Percentiles rank a stretch among this genome's conserved stretches.
Evolutionary conservation across 2,888 invertebrate species (phyloP).

Genomic region (Phytoseiulus persimilis): DNA sequence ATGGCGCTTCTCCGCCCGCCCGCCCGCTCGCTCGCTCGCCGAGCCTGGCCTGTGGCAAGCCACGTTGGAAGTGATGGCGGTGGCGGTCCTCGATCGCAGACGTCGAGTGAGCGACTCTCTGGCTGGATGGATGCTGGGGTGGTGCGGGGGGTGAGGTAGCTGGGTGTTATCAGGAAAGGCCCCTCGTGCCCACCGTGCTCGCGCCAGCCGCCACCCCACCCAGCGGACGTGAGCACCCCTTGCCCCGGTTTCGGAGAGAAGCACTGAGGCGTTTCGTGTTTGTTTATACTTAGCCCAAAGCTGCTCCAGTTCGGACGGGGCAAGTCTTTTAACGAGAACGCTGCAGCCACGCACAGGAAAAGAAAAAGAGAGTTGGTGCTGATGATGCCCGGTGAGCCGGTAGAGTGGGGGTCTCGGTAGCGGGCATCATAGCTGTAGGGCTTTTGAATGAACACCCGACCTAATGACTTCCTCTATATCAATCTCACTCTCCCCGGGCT

Average conservation of each 20-base stretch:
- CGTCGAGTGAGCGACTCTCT: neutral
- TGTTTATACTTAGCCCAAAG: conserved; percentile 5
- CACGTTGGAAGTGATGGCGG: neutral
- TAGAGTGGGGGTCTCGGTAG: neutral
- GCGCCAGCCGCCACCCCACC: neutral
- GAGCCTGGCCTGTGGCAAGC: too few species aligned
- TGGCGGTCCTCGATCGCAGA: conserved; percentile 5
- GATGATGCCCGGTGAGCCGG: neutral
- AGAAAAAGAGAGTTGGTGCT: neutral
- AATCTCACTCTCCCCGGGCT: neutral
- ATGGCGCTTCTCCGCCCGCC: too few species aligned
- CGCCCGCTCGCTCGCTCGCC: too few species aligned
- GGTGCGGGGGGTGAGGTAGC: neutral
- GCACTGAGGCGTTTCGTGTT: conserved; percentile 5
- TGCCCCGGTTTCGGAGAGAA: neutral
- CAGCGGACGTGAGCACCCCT: neutral
- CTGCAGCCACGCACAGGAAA: neutral
- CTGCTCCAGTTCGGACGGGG: neutral
- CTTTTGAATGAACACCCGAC: neutral
- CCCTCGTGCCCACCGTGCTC: neutral
- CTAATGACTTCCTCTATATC: neutral
- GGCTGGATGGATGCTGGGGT: neutral
- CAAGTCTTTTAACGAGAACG: neutral
- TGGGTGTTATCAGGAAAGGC: neutral
- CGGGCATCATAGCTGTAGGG: neutral